phyloP scores from a whole-genome alignment of 2,888 invertebrate genomes.

The Eupithecia centaureata region DNA sequence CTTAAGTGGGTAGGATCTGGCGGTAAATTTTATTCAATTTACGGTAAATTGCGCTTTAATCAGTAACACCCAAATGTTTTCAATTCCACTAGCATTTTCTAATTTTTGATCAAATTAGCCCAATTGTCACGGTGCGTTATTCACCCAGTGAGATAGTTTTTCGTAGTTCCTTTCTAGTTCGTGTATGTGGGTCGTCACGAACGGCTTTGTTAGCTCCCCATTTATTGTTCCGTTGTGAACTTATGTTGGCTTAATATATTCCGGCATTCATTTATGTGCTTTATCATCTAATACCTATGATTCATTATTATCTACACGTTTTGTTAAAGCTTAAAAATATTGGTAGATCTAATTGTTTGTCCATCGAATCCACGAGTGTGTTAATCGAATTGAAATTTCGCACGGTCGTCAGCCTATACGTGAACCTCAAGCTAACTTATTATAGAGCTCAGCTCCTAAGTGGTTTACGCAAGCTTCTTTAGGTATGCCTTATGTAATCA shows the following conservation, averaged over 20 bases:
- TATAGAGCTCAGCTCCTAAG: slow-evolving; percentile 68
- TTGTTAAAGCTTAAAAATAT: slow-evolving; percentile 38
- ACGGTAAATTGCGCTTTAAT: slow-evolving; percentile 26
- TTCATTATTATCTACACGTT: slow-evolving; percentile 26
- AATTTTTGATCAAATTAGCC: slow-evolving; percentile 55
- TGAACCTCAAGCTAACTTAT: slow-evolving; percentile 75
- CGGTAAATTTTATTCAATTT: slow-evolving; percentile 39
- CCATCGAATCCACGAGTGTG: slow-evolving; percentile 48
- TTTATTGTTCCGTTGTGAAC: slow-evolving; percentile 51
- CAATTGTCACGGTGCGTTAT: slow-evolving; percentile 61
- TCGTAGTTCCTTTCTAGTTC: slow-evolving; percentile 62
- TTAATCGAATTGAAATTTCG: slow-evolving; percentile 66
- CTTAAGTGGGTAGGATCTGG: slow-evolving; percentile 31
- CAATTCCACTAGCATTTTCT: slow-evolving; percentile 25
- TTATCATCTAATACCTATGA: slow-evolving; percentile 17
- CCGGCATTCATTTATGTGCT: slow-evolving; percentile 31
- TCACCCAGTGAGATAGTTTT: slow-evolving; percentile 62
- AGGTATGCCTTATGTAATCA: slow-evolving; percentile 72
- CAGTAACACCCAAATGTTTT: slow-evolving; percentile 2
- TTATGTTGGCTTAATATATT: slow-evolving; percentile 42
- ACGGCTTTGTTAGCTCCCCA: slow-evolving; percentile 64
- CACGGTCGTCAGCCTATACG: slow-evolving; percentile 60
- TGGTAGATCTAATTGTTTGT: slow-evolving; percentile 46
- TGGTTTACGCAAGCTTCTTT: slow-evolving; percentile 70
- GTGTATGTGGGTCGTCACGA: slow-evolving; percentile 71